These are phyloP conservation scores for Melanotaenia boesemani DNA, from an alignment of 2,797 vertebrate genomes.

Conservation along the genomic window DNA sequence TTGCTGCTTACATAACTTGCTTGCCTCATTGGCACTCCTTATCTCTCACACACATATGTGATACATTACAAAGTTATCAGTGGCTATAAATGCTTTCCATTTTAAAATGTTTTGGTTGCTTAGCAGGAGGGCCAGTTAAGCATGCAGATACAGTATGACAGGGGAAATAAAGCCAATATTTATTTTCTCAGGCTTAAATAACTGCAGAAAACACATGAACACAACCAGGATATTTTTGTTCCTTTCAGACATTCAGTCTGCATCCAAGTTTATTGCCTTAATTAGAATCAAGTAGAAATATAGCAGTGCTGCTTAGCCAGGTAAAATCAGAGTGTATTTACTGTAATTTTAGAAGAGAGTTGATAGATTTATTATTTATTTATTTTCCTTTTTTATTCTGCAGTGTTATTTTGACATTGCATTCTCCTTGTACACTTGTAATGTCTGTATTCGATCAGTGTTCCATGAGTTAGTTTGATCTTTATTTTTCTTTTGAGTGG, in stretches of 20 bases:
- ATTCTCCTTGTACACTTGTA: constrained; percentile 60
- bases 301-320: constrained; percentile 15
- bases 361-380: constrained; percentile 49
- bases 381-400: constrained; percentile 31
- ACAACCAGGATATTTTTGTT: background rate
- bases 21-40: background rate
- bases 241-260: background rate
- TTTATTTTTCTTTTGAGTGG: constrained; percentile 50
- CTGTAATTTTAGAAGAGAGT: constrained; percentile 46
- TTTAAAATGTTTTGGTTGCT: background rate
- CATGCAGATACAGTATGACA: background rate
- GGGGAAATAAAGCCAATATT: too few relatives aligned
- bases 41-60: background rate
- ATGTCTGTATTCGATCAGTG: constrained; percentile 70
- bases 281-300: constrained; percentile 32
- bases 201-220: too few relatives aligned
- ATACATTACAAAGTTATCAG: background rate
- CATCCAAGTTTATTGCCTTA: constrained; percentile 10
- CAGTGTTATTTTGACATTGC: constrained; percentile 62
- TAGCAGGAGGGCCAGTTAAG: background rate
- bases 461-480: constrained; percentile 61
- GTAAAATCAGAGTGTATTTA: constrained; percentile 17
- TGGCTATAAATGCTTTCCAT: background rate
- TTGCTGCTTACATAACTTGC: too few relatives aligned
- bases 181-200: too few relatives aligned